A percentile compares a stretch with the other conserved stretches of the same genome.
phyloP scores from a whole-genome alignment of 2,888 invertebrate species.

The Sminthurides aquaticus region DNA sequence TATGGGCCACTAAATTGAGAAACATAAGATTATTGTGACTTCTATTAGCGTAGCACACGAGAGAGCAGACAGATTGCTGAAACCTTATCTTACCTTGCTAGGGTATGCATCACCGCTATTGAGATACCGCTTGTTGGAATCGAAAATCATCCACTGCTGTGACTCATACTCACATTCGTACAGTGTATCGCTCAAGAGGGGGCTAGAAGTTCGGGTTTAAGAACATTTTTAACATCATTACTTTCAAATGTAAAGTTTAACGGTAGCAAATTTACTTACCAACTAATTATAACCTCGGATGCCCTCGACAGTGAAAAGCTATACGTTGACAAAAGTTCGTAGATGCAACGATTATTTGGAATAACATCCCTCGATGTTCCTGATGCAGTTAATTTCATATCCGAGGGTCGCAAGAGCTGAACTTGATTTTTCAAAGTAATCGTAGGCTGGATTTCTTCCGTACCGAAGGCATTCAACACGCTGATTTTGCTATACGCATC shows the following conservation, averaged over 20 bases:
- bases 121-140: slow-evolving; percentile 77
- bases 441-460: slow-evolving; percentile 71
- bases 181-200: slow-evolving; percentile 73
- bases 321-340: slow-evolving; percentile 80
- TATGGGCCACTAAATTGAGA: slow-evolving; percentile 60
- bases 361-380: slow-evolving; percentile 70
- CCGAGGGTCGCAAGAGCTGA: slow-evolving; percentile 67
- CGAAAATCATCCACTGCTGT: slow-evolving; percentile 94
- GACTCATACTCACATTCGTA: slow-evolving; percentile 96
- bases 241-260: neutral
- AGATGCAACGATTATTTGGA: slow-evolving; percentile 80
- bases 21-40: slow-evolving; percentile 45
- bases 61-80: no score
- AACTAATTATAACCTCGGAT: slow-evolving; percentile 72
- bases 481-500: slow-evolving; percentile 67
- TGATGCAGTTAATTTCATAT: slow-evolving; percentile 70
- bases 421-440: slow-evolving; percentile 68
- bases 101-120: slow-evolving; percentile 75
- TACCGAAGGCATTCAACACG: slow-evolving; percentile 59
- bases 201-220: slow-evolving; percentile 50
- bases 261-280: slow-evolving; percentile 31
- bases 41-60: no score
- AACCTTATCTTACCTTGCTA: slow-evolving; percentile 46
- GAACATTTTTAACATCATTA: slow-evolving; percentile 5
- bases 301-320: slow-evolving; percentile 72